A percentile compares a stretch with the other conserved stretches of the same genome.
phyloP scores from a whole-genome alignment of 92 coral and sea anemone genomes.

The Umimayanthus kanabou region DNA sequence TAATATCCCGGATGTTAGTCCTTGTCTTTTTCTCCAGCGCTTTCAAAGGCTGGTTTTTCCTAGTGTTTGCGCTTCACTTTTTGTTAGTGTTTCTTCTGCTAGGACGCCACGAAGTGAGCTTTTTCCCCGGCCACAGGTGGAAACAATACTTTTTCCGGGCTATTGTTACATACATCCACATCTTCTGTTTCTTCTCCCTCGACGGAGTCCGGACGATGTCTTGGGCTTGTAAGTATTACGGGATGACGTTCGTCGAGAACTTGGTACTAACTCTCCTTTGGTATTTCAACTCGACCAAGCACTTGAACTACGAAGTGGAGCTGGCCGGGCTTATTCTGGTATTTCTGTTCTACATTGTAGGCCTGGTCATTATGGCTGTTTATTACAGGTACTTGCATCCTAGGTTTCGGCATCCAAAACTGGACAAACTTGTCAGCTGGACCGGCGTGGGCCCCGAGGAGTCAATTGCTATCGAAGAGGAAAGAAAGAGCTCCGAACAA shows the following conservation, averaged over 20 bases:
- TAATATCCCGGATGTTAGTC: constrained; percentile 70
- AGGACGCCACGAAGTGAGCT: constrained; percentile 61
- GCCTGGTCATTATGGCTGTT: constrained; percentile 65
- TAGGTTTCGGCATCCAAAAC: constrained; percentile 62
- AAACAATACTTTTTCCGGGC: constrained; percentile 72
- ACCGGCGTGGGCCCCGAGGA: constrained; percentile 7
- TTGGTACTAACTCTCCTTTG: constrained; percentile 67
- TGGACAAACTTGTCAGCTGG: constrained; percentile 26
- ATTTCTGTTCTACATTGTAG: constrained; percentile 51
- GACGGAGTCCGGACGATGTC: constrained; percentile 66
- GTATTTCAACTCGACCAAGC: constrained; percentile 64
- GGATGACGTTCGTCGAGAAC: constrained; percentile 61
- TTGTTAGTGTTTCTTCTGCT: constrained; percentile 51
- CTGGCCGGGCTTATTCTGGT: constrained; percentile 69
- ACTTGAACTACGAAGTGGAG: constrained; percentile 61
- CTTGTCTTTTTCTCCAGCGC: constrained; percentile 84
- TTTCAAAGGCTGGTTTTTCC: constrained; percentile 73
- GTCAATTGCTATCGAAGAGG: constrained; percentile 27
- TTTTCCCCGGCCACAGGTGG: constrained; percentile 63
- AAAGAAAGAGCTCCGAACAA: constrained; percentile 7
- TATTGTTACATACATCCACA: constrained; percentile 72
- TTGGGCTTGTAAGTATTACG: constrained; percentile 74
- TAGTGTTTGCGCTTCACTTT: constrained; percentile 60
- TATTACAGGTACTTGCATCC: constrained; percentile 80
- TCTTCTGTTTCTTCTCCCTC: constrained; percentile 74